A percentile compares a stretch with the other conserved stretches of the same genome.
Evolutionary conservation across 2,797 vertebrate species (phyloP).

Genomic region (Channallabes apus): DNA sequence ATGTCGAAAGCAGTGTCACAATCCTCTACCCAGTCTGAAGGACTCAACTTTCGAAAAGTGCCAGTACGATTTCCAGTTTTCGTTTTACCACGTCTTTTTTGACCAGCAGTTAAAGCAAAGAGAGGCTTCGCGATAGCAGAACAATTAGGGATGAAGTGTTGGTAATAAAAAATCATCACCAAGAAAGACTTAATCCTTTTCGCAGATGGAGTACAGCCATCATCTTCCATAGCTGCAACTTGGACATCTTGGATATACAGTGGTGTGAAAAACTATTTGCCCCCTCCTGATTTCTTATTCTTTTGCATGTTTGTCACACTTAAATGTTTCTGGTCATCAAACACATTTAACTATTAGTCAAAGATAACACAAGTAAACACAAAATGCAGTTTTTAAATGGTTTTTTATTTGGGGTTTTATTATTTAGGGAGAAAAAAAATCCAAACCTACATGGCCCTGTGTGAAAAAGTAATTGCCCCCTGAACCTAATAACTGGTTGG

Average conservation of each 20-base stretch:
- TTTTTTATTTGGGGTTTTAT: too few relatives aligned
- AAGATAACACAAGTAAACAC: too few relatives aligned
- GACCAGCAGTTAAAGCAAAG: not conserved
- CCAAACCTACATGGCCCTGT: too few relatives aligned
- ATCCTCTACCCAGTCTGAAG: constrained; percentile 16
- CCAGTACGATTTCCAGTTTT: not conserved
- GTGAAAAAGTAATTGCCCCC: too few relatives aligned
- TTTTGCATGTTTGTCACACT: too few relatives aligned
- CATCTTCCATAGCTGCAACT: constrained; percentile 41
- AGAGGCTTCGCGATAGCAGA: not conserved
- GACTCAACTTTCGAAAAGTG: not conserved
- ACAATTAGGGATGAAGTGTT: constrained; percentile 29
- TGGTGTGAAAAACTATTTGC: too few relatives aligned
- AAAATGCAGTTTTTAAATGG: too few relatives aligned
- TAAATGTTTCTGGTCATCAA: too few relatives aligned
- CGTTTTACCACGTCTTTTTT: not conserved
- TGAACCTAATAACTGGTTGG: too few relatives aligned
- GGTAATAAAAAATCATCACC: not conserved
- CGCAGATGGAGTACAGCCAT: not conserved
- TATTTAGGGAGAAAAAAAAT: too few relatives aligned
- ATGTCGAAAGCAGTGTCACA: constrained; percentile 10
- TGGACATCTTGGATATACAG: constrained; percentile 42
- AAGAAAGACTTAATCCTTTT: constrained; percentile 26
- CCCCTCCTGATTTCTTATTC: too few relatives aligned
- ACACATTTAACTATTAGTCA: too few relatives aligned